These are phyloP conservation scores for Steatornis caripensis DNA, from an alignment of 2,113 vertebrate species.

Conservation along the genomic window DNA sequence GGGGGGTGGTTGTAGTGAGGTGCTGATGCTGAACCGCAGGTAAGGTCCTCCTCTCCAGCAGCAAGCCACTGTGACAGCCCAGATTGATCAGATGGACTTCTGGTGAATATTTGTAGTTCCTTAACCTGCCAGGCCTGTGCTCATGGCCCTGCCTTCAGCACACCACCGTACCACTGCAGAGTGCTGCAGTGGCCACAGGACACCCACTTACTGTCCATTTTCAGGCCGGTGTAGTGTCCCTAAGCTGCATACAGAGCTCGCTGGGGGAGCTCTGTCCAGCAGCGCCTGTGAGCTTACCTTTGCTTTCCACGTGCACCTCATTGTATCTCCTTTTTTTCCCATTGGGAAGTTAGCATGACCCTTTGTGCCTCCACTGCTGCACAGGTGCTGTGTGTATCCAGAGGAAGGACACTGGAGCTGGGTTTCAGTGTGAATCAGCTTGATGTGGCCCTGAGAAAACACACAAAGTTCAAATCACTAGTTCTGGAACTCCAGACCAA, in stretches of 20 bases:
- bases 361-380: not conserved
- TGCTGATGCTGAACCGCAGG: not conserved
- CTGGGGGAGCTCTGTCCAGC: not conserved
- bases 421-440: not conserved
- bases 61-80: not conserved
- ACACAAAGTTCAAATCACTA: not conserved
- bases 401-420: not conserved
- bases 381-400: not conserved
- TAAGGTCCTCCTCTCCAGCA: not conserved
- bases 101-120: not conserved
- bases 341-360: not conserved
- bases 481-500: not conserved
- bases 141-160: not conserved
- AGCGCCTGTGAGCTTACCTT: not conserved
- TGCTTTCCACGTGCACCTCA: not conserved
- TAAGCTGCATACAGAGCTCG: not conserved
- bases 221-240: not conserved
- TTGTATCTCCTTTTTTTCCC: not conserved
- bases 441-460: not conserved
- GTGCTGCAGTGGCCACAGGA: not conserved
- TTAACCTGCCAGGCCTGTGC: not conserved
- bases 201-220: not conserved
- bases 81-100: not conserved
- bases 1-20: not conserved
- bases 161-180: fast-evolving